A percentile compares a stretch with the other conserved stretches of the same genome.
Conservation (phyloP, 2,888 invertebrate genomes). For the Aricia artaxerxes region DNA sequence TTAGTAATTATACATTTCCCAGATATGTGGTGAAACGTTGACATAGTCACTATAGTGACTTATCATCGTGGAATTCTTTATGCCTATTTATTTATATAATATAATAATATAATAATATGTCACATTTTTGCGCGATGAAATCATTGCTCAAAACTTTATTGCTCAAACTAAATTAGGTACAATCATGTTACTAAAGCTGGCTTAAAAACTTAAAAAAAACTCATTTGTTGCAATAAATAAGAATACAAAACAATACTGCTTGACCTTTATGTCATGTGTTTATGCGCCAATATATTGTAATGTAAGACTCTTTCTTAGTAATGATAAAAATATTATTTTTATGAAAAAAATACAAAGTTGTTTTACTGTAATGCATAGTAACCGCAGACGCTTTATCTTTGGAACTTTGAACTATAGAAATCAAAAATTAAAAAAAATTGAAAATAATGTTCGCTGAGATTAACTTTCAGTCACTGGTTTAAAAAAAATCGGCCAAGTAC, state of each 20-base stretch:
- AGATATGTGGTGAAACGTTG: not conserved
- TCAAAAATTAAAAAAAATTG: not conserved
- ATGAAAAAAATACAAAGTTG: not conserved
- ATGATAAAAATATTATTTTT: not conserved
- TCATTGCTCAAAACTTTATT: not conserved
- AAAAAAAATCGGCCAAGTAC: too few relatives aligned
- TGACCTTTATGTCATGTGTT: not conserved
- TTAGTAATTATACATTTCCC: constrained; percentile 4
- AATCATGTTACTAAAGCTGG: too few relatives aligned
- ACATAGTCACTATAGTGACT: not conserved
- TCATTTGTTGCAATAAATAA: not conserved
- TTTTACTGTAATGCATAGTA: not conserved
- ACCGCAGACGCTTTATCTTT: not conserved
- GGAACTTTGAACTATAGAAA: not conserved
- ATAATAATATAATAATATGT: not conserved
- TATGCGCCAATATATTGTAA: not conserved
- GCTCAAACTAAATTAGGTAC: too few relatives aligned
- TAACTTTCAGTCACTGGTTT: not conserved
- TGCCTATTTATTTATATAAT: not conserved
- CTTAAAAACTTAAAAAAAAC: too few relatives aligned
- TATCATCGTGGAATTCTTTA: not conserved
- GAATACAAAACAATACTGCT: not conserved
- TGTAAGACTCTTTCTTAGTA: not conserved
- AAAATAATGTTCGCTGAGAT: not conserved
- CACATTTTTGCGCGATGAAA: constrained; percentile 21